Evolutionary conservation across 2,797 vertebrate species (phyloP), one percentile per base, ranked within the genome.

Genomic region (Okamejei kenojei): DNA sequence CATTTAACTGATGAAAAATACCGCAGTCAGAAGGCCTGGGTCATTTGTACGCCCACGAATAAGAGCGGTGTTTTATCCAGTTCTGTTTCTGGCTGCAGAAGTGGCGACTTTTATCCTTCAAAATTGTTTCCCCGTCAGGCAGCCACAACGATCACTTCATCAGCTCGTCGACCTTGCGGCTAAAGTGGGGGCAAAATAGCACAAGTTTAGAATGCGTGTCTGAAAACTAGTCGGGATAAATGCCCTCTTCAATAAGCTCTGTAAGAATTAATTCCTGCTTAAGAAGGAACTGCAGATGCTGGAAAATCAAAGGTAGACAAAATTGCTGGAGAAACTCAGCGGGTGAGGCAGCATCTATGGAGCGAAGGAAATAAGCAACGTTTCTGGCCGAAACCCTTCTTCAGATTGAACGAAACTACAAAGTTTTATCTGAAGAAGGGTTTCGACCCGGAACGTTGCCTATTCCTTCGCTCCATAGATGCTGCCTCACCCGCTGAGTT

Each of bases 141-240:
- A 79, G 99, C 98, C 91, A 97, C 98, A 11, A 99, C 98, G 0
- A 97, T 99, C 93, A 96, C 95, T 0, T 98, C 98, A 29, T 98
- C 98, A 93, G 95, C 79, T 88, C 97, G 97, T 68, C 97, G 97
- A 94, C 98, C 98, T 94, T 99, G 99, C 94, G 99, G 99, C 99
- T 99, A 96, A 93, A 95, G 94, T 78, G 93, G 73, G 94, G 94
- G 71, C 93, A 92, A 94, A 92, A 93, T 93, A 29, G 7, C 7
- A 0, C 1, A n/a, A 76, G 35, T 76, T 54, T 29, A 58, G 19
- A 58, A 84, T 61, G 5, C 29, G 29, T 26, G 61, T 26, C 26
- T 29, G 45, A 2, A 84, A 58, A 21, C 21, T 54, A 76, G 26
- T 15, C 54, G 32, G 65, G 65, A 71, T 35, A 7, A 71, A 38